Base-by-base conservation (phyloP, 2,113 vertebrate genomes). In the Phylloscopus trochiloides region DNA sequence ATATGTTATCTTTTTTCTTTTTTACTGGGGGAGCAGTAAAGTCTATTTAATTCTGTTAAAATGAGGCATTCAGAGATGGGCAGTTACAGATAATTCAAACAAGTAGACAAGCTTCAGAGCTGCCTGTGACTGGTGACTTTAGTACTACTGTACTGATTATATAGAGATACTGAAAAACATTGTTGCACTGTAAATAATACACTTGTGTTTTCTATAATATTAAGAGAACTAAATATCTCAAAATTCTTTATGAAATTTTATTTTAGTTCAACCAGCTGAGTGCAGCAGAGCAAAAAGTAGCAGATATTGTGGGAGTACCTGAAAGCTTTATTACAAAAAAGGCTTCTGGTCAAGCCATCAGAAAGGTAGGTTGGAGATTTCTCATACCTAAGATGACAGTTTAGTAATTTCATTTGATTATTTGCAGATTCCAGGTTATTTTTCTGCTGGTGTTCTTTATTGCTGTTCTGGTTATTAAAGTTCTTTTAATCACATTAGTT, bases 271-370 rank as follows among this genome's bases (percentile, higher is more conserved):
- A 96, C 70, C 97, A 98, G 59, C 96, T 99, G 84, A 99, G 98
- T 25, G 94, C 95, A 32, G 91, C 98, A 51, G 99, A 99, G 95
- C 99, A 99, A 96, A 99, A 98, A 86, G 98, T 99, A 91, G 97
- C 97, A 2, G 92, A 98, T 7, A 91, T 97, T 57, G 94, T 99
- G n/a, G 99, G 99, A 12, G 98, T 99, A 6, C 98, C 99, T 3
- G 99, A 99, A 97, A 99, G 99, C 79, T 99, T 99, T 32, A 97
- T 99, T 54, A 98, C 98, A 5, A 98, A 98, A 83, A 99, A 99
- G 88, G 99, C 98, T 51, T 99, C 99, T 22, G 99, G 99, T 61
- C 99, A 99, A 97, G 98, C 97, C 26, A 97, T 99, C 86, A 99
- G 97, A 77, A 99, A 99, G 98, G 99, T 99, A 94, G 73, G 85